These are phyloP conservation scores for Leptinotarsa peninsularis DNA, from an alignment of 2,888 invertebrate genomes.

Conservation along the genomic window DNA sequence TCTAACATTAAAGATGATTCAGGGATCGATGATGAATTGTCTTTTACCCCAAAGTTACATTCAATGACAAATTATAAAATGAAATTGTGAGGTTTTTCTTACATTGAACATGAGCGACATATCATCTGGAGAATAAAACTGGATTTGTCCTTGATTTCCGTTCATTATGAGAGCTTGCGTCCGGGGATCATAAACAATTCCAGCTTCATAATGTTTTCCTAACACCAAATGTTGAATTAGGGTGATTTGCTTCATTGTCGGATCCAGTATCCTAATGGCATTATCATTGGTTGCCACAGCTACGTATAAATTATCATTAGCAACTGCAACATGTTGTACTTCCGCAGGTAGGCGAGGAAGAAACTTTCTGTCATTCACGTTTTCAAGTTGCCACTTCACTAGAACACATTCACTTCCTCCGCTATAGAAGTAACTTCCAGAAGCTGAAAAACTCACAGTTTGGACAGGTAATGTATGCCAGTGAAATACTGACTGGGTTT, in stretches of 20 bases:
- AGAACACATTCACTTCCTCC: constrained; percentile 83
- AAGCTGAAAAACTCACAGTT: constrained; percentile 74
- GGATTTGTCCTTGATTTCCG: constrained; percentile 79
- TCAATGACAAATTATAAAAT: too few relatives aligned
- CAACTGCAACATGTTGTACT: constrained; percentile 73
- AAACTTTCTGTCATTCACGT: constrained; percentile 68
- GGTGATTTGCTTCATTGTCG: constrained; percentile 68
- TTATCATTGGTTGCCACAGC: constrained; percentile 80
- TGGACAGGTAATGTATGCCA: constrained; percentile 83
- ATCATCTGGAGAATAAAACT: constrained; percentile 77
- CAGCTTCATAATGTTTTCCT: constrained; percentile 71
- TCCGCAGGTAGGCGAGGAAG: constrained; percentile 79
- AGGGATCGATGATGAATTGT: too few relatives aligned
- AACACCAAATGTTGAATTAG: constrained; percentile 78
- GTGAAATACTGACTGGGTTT: constrained; percentile 71
- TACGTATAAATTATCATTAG: constrained; percentile 73
- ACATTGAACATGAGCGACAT: constrained; percentile 79
- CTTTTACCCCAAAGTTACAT: too few relatives aligned
- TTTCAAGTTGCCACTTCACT: constrained; percentile 78
- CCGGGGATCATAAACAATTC: constrained; percentile 73
- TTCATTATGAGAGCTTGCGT: constrained; percentile 77
- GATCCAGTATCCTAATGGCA: constrained; percentile 71
- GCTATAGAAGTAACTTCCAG: constrained; percentile 78
- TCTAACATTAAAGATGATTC: too few relatives aligned
- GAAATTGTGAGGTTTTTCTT: constrained; percentile 58